Conservation (phyloP, 2,113 vertebrate genomes). For the Todiramphus saurophagus region DNA sequence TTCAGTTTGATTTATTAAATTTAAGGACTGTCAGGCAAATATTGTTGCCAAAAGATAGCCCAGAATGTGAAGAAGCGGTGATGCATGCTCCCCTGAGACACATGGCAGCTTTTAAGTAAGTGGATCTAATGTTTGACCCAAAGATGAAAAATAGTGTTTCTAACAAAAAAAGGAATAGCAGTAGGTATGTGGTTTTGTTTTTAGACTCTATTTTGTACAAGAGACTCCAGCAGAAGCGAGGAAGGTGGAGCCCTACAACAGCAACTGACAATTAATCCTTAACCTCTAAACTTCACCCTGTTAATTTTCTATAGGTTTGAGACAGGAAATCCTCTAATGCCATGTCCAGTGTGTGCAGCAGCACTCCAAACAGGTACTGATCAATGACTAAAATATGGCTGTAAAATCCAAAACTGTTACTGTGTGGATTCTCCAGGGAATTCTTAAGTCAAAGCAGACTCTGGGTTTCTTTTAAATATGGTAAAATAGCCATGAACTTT, state of each 20-base stretch:
- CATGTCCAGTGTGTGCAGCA: neutral
- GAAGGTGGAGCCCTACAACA: neutral
- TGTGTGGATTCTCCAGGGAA: neutral
- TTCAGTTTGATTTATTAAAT: neutral
- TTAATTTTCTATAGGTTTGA: neutral
- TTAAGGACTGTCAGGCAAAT: neutral
- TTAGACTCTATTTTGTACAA: neutral
- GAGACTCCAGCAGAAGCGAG: neutral
- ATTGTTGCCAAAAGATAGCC: neutral
- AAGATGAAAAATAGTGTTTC: neutral
- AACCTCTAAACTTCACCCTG: neutral
- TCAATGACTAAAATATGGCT: neutral
- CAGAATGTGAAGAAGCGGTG: neutral
- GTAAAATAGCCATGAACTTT: neutral
- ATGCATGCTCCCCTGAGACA: accelerated
- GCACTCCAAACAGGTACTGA: neutral
- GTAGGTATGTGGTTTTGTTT: neutral
- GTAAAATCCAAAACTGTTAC: neutral
- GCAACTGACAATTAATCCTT: neutral
- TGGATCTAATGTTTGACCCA: neutral
- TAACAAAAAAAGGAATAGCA: neutral
- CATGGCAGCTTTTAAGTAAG: neutral
- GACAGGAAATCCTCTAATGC: neutral
- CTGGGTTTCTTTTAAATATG: neutral
- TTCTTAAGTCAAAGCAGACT: neutral